These are phyloP conservation scores for Agriopis aurantiaria DNA, from an alignment of 2,888 invertebrate genomes.

Conservation along the genomic window DNA sequence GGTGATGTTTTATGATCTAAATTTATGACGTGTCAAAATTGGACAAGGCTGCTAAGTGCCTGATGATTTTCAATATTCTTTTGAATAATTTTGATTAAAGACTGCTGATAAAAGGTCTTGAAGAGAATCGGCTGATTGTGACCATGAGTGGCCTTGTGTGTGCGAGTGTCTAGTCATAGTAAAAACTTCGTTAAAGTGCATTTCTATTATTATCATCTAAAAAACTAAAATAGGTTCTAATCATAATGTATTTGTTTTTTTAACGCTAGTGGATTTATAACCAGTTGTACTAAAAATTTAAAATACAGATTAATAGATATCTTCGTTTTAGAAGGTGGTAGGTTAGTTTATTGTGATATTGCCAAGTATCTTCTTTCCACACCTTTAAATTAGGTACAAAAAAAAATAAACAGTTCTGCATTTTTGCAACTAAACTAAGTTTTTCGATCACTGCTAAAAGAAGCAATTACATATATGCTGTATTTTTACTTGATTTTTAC, in stretches of 20 bases:
- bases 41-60: slow-evolving; percentile 10
- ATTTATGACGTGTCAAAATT: slow-evolving; percentile 10
- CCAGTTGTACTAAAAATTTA: slow-evolving; percentile 5
- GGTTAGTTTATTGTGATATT: slow-evolving; percentile 24
- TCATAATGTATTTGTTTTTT: neutral
- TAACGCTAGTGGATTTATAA: slow-evolving; percentile 1
- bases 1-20: neutral
- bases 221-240: slow-evolving; percentile 5
- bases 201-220: slow-evolving; percentile 55
- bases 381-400: neutral
- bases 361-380: slow-evolving; percentile 15
- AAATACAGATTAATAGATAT: slow-evolving; percentile 15
- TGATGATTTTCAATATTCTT: slow-evolving; percentile 1
- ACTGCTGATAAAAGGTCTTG: slow-evolving; percentile 1
- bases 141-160: slow-evolving; percentile 54
- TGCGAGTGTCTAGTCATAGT: slow-evolving; percentile 78
- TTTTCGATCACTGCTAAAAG: slow-evolving; percentile 29
- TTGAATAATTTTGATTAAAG: slow-evolving; percentile 1
- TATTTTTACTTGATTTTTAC: neutral
- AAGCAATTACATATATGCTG: slow-evolving; percentile 23
- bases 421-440: slow-evolving; percentile 9
- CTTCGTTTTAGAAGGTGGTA: slow-evolving; percentile 53
- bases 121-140: slow-evolving; percentile 36
- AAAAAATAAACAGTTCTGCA: slow-evolving; percentile 4
- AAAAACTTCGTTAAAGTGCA: slow-evolving; percentile 61